Evolutionary conservation across 2,113 vertebrate genomes (phyloP), one percentile per base, ranked within the genome.

Genomic region (Percopsis transmontana): DNA sequence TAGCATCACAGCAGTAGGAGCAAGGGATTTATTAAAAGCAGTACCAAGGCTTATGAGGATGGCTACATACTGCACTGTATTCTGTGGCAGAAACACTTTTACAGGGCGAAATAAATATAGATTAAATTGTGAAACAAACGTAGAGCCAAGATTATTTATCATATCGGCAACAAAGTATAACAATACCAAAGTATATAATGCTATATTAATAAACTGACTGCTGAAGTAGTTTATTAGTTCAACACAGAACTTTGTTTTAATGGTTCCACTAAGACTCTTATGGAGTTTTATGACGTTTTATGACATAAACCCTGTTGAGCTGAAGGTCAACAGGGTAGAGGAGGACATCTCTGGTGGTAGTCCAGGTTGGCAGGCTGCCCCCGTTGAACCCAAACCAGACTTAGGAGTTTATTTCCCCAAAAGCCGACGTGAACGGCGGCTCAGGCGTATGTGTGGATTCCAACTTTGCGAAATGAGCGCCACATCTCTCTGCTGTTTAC

Each of bases 401-500:
- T 27, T 44, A 38, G 62, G 57, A 60, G 63, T 81, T 80, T 75
- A 72, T 62, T 79, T 82, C 68, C 45, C 6, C 8, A 21, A 68
- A 50, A 48, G 56, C 60, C 19, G 27, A 57, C 39, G 23, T 51
- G 62, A 71, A 69, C 64, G 70, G 70, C 45, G 56, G 70, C 20
- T 76, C 15, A 0, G 62, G 77, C 62, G 50, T 13, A 76, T 23
- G 14, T 67, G 72, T 68, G 73, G 68, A 80, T 62, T 72, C 55
- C 59, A 70, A 55, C 65, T n/a, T n/a, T 77, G 57, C 80, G 72
- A 72, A 74, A 71, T 15, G 66, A 42, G 63, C 59, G 50, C 61
- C 48, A 63, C 56, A 61, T 69, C 69, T 82, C 66, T 66, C 59
- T 15, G 63, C 67, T 80, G 70, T 86, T 81, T 84, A 83, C 68